Evolutionary conservation across 2,797 vertebrate genomes (phyloP).

Genomic region (Capromys pilorides): DNA sequence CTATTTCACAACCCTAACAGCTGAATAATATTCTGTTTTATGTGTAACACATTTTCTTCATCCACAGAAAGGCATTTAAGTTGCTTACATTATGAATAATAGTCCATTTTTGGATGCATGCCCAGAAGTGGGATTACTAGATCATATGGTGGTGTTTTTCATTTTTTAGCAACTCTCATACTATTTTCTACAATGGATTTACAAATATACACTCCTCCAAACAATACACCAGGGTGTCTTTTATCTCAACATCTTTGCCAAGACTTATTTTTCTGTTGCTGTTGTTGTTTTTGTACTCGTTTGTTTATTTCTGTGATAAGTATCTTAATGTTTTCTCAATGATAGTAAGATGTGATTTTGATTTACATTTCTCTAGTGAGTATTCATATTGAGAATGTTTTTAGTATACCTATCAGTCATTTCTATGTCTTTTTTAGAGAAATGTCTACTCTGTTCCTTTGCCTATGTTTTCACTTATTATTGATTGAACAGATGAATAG

Average conservation of each 20-base stretch:
- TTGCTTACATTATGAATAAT: background rate
- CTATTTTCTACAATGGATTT: background rate
- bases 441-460: background rate
- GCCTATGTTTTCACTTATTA: background rate
- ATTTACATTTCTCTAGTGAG: background rate
- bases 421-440: background rate
- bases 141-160: no score
- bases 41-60: background rate
- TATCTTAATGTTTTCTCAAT: background rate
- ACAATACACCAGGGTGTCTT: no score
- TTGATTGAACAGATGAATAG: background rate
- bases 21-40: background rate
- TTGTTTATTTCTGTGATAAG: background rate
- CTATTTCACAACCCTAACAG: background rate
- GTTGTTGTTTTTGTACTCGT: background rate
- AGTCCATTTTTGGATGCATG: background rate
- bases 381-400: background rate
- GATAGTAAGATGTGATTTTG: background rate
- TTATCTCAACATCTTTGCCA: background rate
- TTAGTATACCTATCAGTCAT: background rate
- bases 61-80: background rate
- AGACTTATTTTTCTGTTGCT: background rate
- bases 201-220: background rate
- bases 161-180: background rate
- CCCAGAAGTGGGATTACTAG: background rate